Percentiles rank a stretch among this genome's conserved stretches.
These are phyloP conservation scores for Gymnothorax reevesii DNA, from an alignment of 2,797 vertebrate genomes.

Conservation along the genomic window DNA sequence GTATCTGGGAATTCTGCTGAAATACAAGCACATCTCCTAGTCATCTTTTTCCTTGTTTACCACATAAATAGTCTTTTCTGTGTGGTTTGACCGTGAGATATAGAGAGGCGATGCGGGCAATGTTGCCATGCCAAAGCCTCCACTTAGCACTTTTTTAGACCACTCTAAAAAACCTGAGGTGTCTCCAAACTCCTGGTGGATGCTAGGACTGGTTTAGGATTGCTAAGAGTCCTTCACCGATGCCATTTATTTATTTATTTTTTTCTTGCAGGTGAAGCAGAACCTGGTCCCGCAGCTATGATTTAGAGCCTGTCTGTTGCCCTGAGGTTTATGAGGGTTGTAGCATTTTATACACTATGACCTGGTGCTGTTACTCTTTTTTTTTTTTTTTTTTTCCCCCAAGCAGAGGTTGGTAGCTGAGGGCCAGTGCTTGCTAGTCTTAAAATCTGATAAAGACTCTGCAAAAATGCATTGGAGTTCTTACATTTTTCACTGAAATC, in stretches of 20 bases:
- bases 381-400: too few relatives aligned
- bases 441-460: neutral
- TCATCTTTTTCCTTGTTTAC: neutral
- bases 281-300: neutral
- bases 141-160: neutral
- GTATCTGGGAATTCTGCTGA: neutral
- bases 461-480: neutral
- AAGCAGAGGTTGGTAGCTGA: neutral
- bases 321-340: neutral
- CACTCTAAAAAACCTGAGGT: neutral
- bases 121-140: too few relatives aligned
- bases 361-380: neutral
- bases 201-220: neutral
- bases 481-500: neutral
- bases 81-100: slow-evolving; percentile 3
- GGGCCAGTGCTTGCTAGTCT: neutral
- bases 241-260: neutral
- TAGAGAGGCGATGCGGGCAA: neutral
- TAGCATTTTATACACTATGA: neutral
- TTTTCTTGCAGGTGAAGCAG: neutral
- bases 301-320: neutral
- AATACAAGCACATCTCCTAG: neutral
- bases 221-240: neutral
- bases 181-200: neutral
- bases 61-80: neutral